Percentiles rank a stretch among this genome's conserved stretches.
These are phyloP conservation scores for Hippolais icterina DNA, from an alignment of 2,113 vertebrate species.

Conservation along the genomic window DNA sequence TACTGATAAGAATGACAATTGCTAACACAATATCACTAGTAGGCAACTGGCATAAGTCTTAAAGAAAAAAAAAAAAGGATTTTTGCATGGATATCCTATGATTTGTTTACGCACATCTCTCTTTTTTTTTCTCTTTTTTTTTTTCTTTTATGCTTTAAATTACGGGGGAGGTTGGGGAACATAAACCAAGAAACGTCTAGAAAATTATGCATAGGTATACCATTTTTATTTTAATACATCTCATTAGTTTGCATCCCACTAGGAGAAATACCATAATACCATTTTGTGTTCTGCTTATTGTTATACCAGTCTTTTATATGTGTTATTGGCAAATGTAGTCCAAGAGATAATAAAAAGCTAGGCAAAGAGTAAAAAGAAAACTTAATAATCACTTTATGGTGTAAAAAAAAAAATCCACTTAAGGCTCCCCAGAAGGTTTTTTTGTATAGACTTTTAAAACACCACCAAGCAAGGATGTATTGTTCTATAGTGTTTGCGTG, in stretches of 20 bases:
- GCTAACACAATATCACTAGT: conserved; percentile 74
- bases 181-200: conserved; percentile 71
- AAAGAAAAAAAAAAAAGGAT: conserved; percentile 53
- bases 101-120: conserved; percentile 67
- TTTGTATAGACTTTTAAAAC: conserved; percentile 74
- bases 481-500: conserved; percentile 65
- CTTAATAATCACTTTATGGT: conserved; percentile 83
- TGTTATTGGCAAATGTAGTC: conserved; percentile 75
- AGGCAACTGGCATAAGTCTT: conserved; percentile 76
- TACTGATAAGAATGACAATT: conserved; percentile 81
- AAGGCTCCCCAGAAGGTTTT: conserved; percentile 81
- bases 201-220: conserved; percentile 76
- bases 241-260: conserved; percentile 75
- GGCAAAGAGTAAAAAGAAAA: conserved; percentile 80
- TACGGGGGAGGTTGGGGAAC: conserved; percentile 56
- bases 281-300: conserved; percentile 59
- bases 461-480: conserved; percentile 68
- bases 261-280: conserved; percentile 67
- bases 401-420: conserved; percentile 78
- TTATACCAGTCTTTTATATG: conserved; percentile 74
- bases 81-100: conserved; percentile 71
- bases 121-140: conserved; percentile 39
- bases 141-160: conserved; percentile 63
- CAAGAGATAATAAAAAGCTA: conserved; percentile 77
- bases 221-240: conserved; percentile 82